Percentiles rank a stretch among this genome's conserved stretches.
phyloP scores from a whole-genome alignment of 2,888 invertebrate genomes.

The Selenia dentaria region DNA sequence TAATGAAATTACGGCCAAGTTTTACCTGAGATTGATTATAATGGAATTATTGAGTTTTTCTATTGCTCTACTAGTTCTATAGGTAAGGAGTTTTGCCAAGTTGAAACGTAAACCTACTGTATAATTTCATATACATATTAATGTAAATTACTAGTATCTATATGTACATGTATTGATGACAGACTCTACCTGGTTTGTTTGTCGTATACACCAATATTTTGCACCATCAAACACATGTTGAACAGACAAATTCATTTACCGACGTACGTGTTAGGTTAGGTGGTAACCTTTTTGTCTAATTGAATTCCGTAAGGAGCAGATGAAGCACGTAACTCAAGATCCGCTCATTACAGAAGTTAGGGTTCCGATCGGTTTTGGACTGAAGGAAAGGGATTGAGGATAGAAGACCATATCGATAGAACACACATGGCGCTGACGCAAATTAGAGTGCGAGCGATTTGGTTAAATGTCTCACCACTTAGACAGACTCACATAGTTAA shows the following conservation, averaged over 20 bases:
- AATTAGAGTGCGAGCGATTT: constrained; percentile 52
- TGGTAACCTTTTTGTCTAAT: constrained; percentile 19
- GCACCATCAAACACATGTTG: constrained; percentile 1
- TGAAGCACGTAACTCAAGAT: constrained; percentile 25
- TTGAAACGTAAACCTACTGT: background rate
- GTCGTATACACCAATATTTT: constrained; percentile 7
- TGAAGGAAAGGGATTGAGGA: no score
- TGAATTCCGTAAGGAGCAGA: constrained; percentile 10
- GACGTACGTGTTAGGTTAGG: background rate
- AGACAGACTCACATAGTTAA: constrained; percentile 47
- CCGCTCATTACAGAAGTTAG: constrained; percentile 21
- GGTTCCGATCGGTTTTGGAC: constrained; percentile 15
- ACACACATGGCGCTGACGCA: constrained; percentile 56
- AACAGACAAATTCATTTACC: constrained; percentile 4
- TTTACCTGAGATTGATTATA: constrained; percentile 32
- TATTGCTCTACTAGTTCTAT: constrained; percentile 18
- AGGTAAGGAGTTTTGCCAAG: no score
- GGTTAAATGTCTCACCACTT: constrained; percentile 41
- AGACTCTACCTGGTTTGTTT: background rate
- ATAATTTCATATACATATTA: background rate
- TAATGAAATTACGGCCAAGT: constrained; percentile 31
- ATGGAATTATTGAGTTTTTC: constrained; percentile 27
- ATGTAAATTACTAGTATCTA: background rate
- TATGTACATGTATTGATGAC: background rate
- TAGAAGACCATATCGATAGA: constrained; percentile 54